phyloP scores from a whole-genome alignment of 2,888 invertebrate species.

The Ceramica pisi region DNA sequence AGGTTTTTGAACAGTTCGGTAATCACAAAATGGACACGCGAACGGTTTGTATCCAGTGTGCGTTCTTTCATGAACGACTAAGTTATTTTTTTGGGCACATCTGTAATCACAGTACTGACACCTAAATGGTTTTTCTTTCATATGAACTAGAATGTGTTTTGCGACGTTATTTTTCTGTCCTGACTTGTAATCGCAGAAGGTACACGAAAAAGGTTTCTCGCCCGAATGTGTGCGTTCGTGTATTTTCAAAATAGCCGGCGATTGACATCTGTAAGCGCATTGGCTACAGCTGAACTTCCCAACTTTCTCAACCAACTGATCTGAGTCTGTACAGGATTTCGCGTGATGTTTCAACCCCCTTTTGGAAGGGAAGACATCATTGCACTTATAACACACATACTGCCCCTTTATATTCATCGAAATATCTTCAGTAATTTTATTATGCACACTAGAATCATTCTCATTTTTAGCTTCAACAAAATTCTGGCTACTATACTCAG shows the following conservation, averaged over 20 bases:
- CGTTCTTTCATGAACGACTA: slow-evolving; percentile 88
- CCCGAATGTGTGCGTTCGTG: slow-evolving; percentile 88
- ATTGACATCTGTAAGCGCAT: slow-evolving; percentile 87
- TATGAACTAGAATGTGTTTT: slow-evolving; percentile 88
- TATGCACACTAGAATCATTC: slow-evolving; percentile 71
- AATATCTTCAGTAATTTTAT: slow-evolving; percentile 77
- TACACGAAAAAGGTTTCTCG: slow-evolving; percentile 87
- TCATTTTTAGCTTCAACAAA: slow-evolving; percentile 63
- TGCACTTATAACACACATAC: slow-evolving; percentile 84
- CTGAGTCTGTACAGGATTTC: slow-evolving; percentile 74
- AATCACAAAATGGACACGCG: slow-evolving; percentile 87
- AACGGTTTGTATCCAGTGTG: slow-evolving; percentile 90
- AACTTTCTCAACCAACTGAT: slow-evolving; percentile 73
- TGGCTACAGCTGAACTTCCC: slow-evolving; percentile 86
- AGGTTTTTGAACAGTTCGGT: slow-evolving; percentile 88
- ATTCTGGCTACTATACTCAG: slow-evolving; percentile 70
- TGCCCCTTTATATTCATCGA: slow-evolving; percentile 84
- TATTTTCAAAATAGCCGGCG: slow-evolving; percentile 88
- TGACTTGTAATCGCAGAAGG: slow-evolving; percentile 88
- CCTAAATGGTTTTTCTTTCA: slow-evolving; percentile 88
- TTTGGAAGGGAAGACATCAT: slow-evolving; percentile 82
- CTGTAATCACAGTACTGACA: slow-evolving; percentile 89
- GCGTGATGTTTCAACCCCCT: slow-evolving; percentile 84
- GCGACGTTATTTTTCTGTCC: slow-evolving; percentile 89
- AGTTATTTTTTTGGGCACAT: slow-evolving; percentile 88